These are phyloP conservation scores for Agrochola circellaris DNA, from an alignment of 2,888 invertebrate genomes.

Conservation along the genomic window DNA sequence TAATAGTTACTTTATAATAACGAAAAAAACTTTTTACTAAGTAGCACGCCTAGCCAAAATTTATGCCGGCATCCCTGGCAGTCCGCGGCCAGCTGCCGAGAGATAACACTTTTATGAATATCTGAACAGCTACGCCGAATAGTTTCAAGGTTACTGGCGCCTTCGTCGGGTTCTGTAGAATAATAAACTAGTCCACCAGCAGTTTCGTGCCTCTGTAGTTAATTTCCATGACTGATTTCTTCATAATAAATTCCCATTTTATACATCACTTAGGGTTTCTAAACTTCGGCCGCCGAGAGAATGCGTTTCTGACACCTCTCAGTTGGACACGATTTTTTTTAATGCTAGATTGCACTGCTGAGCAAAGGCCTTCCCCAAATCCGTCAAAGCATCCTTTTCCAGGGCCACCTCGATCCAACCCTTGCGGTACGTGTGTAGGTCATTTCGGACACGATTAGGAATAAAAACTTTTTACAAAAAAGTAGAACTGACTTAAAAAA, in stretches of 20 bases:
- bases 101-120: constrained; percentile 57
- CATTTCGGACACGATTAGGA: no score
- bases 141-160: constrained; percentile 31
- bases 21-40: constrained; percentile 5
- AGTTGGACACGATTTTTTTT: no score
- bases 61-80: constrained; percentile 25
- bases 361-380: no score
- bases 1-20: background rate
- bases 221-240: background rate
- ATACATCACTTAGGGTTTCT: no score
- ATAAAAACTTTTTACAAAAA: no score
- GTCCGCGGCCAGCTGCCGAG: constrained; percentile 40
- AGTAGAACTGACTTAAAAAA: no score
- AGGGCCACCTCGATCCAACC: no score
- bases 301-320: no score
- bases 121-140: constrained; percentile 36
- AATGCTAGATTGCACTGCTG: no score
- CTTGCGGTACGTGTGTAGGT: no score
- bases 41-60: constrained; percentile 34
- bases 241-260: background rate
- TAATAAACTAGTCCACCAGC: constrained; percentile 33
- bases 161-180: constrained; percentile 8
- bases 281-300: no score
- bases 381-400: no score
- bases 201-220: background rate